Percentiles rank a stretch among this genome's conserved stretches.
Conservation (phyloP, 37 sponge, comb jelly and placozoan genomes). For the Dysidea cf. avara region DNA sequence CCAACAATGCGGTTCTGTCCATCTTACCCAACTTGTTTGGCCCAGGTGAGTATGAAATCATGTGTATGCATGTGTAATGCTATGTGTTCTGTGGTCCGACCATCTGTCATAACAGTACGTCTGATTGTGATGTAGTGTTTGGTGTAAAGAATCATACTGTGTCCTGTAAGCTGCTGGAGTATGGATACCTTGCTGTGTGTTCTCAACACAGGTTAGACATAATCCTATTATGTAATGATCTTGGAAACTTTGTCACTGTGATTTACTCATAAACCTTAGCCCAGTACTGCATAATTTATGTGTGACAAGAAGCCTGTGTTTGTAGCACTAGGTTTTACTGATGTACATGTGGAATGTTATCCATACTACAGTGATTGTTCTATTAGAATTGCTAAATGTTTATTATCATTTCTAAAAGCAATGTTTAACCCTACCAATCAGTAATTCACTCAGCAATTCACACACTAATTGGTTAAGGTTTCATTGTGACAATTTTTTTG, state of each 20-base stretch:
- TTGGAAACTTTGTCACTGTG: no score
- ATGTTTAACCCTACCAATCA: no score
- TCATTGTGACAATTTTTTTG: no score
- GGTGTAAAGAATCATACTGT: conserved; percentile 41
- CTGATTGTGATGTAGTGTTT: conserved; percentile 35
- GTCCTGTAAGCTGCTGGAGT: conserved; percentile 58
- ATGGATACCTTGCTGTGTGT: conserved; percentile 52
- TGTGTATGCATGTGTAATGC: not conserved
- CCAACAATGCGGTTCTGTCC: conserved; percentile 20
- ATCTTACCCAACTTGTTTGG: conserved; percentile 78
- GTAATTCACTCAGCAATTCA: no score
- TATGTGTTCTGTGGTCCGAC: not conserved
- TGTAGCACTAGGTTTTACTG: not conserved
- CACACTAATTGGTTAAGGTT: no score
- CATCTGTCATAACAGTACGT: not conserved
- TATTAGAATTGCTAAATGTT: no score
- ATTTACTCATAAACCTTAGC: no score
- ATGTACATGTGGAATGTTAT: no score
- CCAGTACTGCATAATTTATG: not conserved
- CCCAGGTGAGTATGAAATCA: conserved; percentile 18
- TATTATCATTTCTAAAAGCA: not conserved
- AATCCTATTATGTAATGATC: no score
- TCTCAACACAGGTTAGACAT: conserved; percentile 64
- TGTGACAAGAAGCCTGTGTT: not conserved
- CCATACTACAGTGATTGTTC: no score